Base-by-base conservation (phyloP, 2,888 invertebrate species). In the Hecatera dysodea region DNA sequence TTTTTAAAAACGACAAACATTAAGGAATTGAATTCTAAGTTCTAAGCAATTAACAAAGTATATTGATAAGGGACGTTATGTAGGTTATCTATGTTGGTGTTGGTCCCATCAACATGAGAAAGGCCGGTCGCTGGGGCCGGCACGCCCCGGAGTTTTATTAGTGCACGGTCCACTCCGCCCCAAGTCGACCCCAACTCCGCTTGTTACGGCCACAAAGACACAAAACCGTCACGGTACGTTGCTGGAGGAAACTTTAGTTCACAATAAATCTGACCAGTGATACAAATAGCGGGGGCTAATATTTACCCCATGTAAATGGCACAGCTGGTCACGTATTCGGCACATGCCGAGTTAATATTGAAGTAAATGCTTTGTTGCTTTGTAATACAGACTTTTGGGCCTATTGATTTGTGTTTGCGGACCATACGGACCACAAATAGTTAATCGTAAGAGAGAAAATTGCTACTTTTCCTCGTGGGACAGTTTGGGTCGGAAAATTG, bases 61-160 rank as follows among this genome's bases (percentile, higher is more conserved):
- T 66, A 76, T 71, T 66, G 70, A 73, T 75, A 81, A 69, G 60
- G 57, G 60, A 57, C 29, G 57, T 72, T 55, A 65, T 42, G 65
- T 75, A 57, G 57, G 69, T 78, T 81, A 82, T 84, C 75, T 79
- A 71, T 76, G 72, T 79, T 75, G 73, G 81, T 63, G 68, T 82
- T 81, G 78, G 80, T 81, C 91, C 92, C 91, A 94, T 93, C 93
- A 93, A 90, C 94, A 94, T 93, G 89, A 93, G 90, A 94, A 93
- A 93, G 93, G 91, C 82, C 83, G 86, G 85, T 78, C 86, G 84
- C 75, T 70, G 81, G 77, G 79, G 75, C 76, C 67, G 82, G 82
- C 88, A 91, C 94, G 93, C 94, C 94, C 91, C 83, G 80, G 75
- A 90, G 91, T 93, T 95, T 94, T 94, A 94, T 94, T 94, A 91